phyloP scores from a whole-genome alignment of 2,888 invertebrate species.

The Eledona agricola region DNA sequence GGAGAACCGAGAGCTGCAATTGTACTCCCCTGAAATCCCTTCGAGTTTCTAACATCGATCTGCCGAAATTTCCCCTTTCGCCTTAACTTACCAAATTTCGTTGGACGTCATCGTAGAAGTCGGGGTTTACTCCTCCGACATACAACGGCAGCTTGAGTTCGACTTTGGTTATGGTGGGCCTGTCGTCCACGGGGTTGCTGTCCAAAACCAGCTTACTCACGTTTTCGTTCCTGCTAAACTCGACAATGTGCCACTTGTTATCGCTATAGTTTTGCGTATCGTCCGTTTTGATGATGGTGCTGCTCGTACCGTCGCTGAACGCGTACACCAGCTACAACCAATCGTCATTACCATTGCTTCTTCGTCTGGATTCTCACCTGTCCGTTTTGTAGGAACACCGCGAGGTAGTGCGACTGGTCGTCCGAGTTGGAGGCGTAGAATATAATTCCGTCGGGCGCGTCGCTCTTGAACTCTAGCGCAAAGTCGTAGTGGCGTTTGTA shows the following conservation, averaged over 20 bases:
- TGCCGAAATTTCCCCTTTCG: no score
- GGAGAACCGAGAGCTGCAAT: no score
- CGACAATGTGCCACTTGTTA: constrained; percentile 81
- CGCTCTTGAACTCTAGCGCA: constrained; percentile 81
- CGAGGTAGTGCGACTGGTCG: constrained; percentile 69
- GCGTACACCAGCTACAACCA: constrained; percentile 70
- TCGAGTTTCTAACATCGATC: no score
- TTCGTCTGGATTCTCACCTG: constrained; percentile 63
- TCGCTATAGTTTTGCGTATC: constrained; percentile 70
- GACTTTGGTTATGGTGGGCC: constrained; percentile 60
- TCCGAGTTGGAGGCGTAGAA: constrained; percentile 81
- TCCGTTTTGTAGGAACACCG: constrained; percentile 79
- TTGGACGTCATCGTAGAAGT: constrained; percentile 61
- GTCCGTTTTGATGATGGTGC: constrained; percentile 64
- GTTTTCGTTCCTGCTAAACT: constrained; percentile 70
- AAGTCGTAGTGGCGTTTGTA: constrained; percentile 77
- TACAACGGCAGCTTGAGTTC: constrained; percentile 77
- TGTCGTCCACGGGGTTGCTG: constrained; percentile 65
- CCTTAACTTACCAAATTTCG: constrained; percentile 52
- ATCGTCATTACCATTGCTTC: not conserved
- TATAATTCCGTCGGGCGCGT: constrained; percentile 78
- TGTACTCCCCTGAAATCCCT: no score
- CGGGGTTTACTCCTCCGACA: constrained; percentile 79
- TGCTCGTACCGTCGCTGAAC: constrained; percentile 76
- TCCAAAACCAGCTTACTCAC: constrained; percentile 76